These are phyloP conservation scores for Antheraea mylitta DNA, from an alignment of 1,140 invertebrate genomes.

Conservation along the genomic window DNA sequence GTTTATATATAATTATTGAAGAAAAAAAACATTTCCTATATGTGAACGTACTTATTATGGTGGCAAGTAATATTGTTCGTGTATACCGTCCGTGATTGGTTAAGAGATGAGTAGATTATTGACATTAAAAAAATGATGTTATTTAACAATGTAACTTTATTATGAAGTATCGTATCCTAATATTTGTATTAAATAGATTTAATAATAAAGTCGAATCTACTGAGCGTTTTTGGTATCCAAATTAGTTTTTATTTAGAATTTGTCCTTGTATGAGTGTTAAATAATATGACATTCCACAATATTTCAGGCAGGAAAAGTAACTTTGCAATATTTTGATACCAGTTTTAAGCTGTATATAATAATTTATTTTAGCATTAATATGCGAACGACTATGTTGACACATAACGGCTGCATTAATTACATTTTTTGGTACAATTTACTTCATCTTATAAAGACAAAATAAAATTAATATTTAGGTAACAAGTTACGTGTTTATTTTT, in stretches of 20 bases:
- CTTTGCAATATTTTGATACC: no score
- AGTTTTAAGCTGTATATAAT: no score
- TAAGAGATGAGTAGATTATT: background rate
- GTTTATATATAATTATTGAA: background rate
- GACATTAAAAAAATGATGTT: background rate
- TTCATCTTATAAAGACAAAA: slow-evolving; percentile 1
- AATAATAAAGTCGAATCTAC: background rate
- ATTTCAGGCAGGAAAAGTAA: background rate
- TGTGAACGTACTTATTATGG: background rate
- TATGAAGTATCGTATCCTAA: background rate
- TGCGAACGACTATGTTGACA: no score
- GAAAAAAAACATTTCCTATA: background rate
- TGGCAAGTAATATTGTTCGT: background rate
- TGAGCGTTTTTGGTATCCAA: background rate
- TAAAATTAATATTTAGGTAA: background rate
- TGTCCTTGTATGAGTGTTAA: background rate
- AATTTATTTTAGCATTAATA: no score
- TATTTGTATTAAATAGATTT: background rate
- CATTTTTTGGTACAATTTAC: background rate
- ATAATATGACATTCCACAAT: slow-evolving; percentile 6
- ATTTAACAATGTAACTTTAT: background rate
- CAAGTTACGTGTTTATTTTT: background rate
- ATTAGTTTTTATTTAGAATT: background rate
- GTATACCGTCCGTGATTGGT: slow-evolving; percentile 1
- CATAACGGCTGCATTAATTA: background rate